Percentiles rank a stretch among this genome's conserved stretches.
These are phyloP conservation scores for Chaetura pelagica DNA, from an alignment of 2,113 vertebrate genomes.

Conservation along the genomic window DNA sequence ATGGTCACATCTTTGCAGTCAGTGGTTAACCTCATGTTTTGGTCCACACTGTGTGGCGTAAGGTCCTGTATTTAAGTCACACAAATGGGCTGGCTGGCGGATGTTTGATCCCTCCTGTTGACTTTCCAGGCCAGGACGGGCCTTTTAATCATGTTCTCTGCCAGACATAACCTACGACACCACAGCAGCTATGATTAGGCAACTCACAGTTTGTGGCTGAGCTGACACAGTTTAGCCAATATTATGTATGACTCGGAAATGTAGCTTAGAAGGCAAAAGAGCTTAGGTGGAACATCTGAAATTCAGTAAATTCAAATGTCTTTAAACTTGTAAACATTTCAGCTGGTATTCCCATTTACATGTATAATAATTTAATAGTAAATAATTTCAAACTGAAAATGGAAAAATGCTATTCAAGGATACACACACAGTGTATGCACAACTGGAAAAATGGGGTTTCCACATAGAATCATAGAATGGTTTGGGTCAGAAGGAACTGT, in stretches of 20 bases:
- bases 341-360: not conserved
- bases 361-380: not conserved
- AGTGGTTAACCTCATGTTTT: not conserved
- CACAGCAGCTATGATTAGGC: conserved; percentile 1
- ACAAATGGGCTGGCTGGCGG: not conserved
- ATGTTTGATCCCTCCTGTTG: conserved; percentile 26
- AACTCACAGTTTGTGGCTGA: conserved; percentile 21
- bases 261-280: not conserved
- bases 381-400: not conserved
- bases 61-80: not conserved
- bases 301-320: not conserved
- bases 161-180: conserved; percentile 2
- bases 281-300: not conserved
- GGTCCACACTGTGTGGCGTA: not conserved
- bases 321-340: not conserved
- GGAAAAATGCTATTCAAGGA: not conserved
- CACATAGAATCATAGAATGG: no score
- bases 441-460: not conserved
- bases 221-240: not conserved
- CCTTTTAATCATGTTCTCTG: conserved; percentile 35
- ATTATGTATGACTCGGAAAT: not conserved
- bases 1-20: not conserved
- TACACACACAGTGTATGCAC: not conserved
- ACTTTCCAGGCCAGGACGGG: not conserved
- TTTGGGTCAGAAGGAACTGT: no score